phyloP scores from a whole-genome alignment of 2,888 invertebrate species.

The Synergus gifuensis region DNA sequence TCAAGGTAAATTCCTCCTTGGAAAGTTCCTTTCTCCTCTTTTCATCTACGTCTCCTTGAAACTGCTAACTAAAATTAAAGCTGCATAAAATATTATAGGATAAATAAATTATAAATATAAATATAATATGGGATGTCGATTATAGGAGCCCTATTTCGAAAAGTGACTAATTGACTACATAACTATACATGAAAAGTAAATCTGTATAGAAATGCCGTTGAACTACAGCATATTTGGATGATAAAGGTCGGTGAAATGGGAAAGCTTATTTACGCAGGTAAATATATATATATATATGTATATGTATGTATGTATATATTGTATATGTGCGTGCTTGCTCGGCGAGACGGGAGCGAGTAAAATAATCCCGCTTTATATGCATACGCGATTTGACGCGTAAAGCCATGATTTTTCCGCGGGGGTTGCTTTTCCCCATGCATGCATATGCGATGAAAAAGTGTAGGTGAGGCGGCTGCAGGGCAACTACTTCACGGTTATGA shows the following conservation, averaged over 20 bases:
- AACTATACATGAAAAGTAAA: neutral
- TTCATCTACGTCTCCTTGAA: too few species aligned
- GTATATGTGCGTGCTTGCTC: slow-evolving; percentile 49
- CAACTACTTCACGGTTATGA: slow-evolving; percentile 72
- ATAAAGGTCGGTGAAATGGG: slow-evolving; percentile 11
- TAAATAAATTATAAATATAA: too few species aligned
- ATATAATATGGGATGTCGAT: too few species aligned
- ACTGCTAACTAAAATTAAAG: too few species aligned
- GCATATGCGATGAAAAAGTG: slow-evolving; percentile 55
- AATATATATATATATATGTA: neutral
- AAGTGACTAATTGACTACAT: neutral
- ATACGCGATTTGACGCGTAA: slow-evolving; percentile 73
- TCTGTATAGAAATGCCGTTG: neutral
- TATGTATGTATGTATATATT: slow-evolving; percentile 48
- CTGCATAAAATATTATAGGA: too few species aligned
- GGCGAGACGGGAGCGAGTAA: slow-evolving; percentile 60
- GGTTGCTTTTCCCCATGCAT: slow-evolving; percentile 58
- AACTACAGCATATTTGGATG: neutral
- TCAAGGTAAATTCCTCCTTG: too few species aligned
- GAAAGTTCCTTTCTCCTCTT: too few species aligned
- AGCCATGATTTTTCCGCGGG: slow-evolving; percentile 74
- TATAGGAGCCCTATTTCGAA: too few species aligned
- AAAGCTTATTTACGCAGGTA: slow-evolving; percentile 29
- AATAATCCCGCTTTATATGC: slow-evolving; percentile 76
- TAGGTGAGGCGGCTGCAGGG: slow-evolving; percentile 52